Conservation (phyloP, 2,888 invertebrate species). For the Azorinus chamasolen region DNA sequence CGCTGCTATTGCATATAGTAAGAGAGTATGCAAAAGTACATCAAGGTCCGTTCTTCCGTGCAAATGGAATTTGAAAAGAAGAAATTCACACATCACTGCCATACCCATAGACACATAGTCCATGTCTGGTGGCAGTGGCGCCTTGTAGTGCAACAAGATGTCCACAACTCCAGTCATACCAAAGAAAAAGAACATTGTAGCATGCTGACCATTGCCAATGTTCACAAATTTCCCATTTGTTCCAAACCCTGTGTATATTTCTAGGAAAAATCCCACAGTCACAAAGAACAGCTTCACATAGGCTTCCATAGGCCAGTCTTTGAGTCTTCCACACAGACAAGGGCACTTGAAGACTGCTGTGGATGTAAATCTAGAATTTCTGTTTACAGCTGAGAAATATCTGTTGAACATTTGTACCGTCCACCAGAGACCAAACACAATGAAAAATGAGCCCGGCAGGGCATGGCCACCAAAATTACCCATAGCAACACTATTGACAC, state of each 20-base stretch:
- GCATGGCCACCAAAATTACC: slow-evolving; percentile 87
- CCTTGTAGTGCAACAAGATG: slow-evolving; percentile 83
- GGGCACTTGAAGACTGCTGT: slow-evolving; percentile 73
- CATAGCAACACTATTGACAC: slow-evolving; percentile 75
- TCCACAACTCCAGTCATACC: slow-evolving; percentile 86
- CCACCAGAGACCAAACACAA: slow-evolving; percentile 83
- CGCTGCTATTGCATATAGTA: slow-evolving; percentile 86
- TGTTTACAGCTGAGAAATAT: slow-evolving; percentile 73
- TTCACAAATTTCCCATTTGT: slow-evolving; percentile 83
- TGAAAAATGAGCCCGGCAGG: slow-evolving; percentile 86
- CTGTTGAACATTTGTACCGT: slow-evolving; percentile 76
- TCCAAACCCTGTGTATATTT: slow-evolving; percentile 77
- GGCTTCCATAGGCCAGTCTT: slow-evolving; percentile 72
- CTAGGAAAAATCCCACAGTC: slow-evolving; percentile 66
- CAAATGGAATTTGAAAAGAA: slow-evolving; percentile 87
- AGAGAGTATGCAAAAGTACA: slow-evolving; percentile 86
- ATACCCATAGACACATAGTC: slow-evolving; percentile 86
- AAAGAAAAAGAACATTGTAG: slow-evolving; percentile 88
- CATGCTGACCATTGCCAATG: slow-evolving; percentile 87
- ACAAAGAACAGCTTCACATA: slow-evolving; percentile 69
- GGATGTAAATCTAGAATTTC: slow-evolving; percentile 70
- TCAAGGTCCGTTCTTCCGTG: slow-evolving; percentile 86
- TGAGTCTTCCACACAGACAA: slow-evolving; percentile 74
- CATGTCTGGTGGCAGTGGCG: slow-evolving; percentile 84
- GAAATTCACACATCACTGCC: slow-evolving; percentile 86